A percentile compares a stretch with the other conserved stretches of the same genome.
phyloP scores from a whole-genome alignment of 1,140 invertebrate genomes.

The Bombyx mori region DNA sequence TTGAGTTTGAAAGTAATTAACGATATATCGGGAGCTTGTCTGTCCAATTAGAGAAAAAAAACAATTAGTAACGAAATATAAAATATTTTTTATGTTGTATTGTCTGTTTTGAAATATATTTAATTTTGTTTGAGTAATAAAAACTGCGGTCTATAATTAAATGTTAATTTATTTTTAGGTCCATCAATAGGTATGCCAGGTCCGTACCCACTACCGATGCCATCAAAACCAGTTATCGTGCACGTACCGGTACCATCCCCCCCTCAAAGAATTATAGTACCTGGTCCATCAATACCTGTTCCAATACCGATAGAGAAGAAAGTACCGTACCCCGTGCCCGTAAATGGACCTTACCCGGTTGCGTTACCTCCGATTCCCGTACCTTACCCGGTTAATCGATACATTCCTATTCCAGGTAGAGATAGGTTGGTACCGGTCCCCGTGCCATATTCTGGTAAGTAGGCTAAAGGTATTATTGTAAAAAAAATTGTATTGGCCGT shows the following conservation, averaged over 20 bases:
- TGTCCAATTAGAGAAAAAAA: too few species aligned
- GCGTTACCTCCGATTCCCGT: conserved; percentile 32
- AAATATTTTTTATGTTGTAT: too few species aligned
- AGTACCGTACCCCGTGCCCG: conserved; percentile 28
- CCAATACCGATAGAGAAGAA: conserved; percentile 28
- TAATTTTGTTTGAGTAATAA: background rate
- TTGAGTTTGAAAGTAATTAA: too few species aligned
- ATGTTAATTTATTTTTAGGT: conserved; percentile 17
- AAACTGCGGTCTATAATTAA: background rate
- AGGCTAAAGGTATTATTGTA: too few species aligned
- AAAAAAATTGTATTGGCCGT: too few species aligned
- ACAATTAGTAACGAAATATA: too few species aligned
- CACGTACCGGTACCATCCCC: conserved; percentile 46
- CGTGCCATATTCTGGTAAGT: conserved; percentile 16
- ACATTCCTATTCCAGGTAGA: conserved; percentile 19
- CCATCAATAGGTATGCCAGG: conserved; percentile 42
- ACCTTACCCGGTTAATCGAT: conserved; percentile 29
- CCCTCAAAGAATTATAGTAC: conserved; percentile 41
- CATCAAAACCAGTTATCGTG: conserved; percentile 35
- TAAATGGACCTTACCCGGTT: conserved; percentile 36
- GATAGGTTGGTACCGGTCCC: conserved; percentile 37
- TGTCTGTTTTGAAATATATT: background rate
- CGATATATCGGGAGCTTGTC: too few species aligned
- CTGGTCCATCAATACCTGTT: conserved; percentile 32
- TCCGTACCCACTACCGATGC: conserved; percentile 49